Conservation (phyloP, 2,888 invertebrate species). For the Candidula unifasciata region DNA sequence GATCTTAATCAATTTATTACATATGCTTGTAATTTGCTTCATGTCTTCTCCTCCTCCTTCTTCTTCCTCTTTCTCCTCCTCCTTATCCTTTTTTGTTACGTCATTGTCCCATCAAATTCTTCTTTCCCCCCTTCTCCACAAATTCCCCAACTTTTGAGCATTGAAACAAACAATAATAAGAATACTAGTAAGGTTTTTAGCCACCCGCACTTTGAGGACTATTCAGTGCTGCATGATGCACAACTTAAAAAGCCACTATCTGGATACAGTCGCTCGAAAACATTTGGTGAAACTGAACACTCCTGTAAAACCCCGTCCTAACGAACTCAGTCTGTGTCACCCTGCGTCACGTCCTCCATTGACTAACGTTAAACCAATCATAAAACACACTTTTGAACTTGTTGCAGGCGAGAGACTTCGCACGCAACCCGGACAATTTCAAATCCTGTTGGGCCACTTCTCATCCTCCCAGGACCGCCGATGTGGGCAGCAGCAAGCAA, state of each 20-base stretch:
- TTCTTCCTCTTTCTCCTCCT: no score
- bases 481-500: background rate
- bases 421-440: background rate
- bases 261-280: background rate
- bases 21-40: background rate
- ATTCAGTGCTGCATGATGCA: no score
- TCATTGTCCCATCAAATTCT: no score
- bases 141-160: no score
- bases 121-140: no score
- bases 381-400: background rate
- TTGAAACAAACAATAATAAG: no score
- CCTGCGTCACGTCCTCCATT: constrained; percentile 7
- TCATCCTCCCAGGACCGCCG: background rate
- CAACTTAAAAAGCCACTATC: no score
- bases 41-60: no score
- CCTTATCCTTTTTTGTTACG: no score
- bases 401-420: background rate
- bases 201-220: no score
- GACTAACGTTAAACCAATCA: background rate
- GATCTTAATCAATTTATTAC: no score
- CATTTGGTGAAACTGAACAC: background rate
- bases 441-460: background rate
- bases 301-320: background rate
- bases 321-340: background rate
- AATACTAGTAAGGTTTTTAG: no score